Evolutionary conservation across 2,888 invertebrate species (phyloP).

Genomic region (Gryllus longicercus): DNA sequence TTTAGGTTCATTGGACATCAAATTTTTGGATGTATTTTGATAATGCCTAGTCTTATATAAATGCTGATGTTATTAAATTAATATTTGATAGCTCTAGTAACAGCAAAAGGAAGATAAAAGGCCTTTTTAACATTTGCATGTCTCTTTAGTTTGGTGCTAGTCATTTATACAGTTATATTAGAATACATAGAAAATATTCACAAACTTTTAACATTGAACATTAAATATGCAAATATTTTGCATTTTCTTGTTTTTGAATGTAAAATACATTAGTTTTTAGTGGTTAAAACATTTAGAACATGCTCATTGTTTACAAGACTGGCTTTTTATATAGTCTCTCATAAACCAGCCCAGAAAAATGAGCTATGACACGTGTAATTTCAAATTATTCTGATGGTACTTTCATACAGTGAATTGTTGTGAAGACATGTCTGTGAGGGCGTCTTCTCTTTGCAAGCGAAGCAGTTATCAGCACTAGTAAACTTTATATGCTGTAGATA

Average conservation of each 20-base stretch:
- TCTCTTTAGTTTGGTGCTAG: constrained; percentile 10
- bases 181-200: too few species aligned
- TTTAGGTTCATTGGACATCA: background rate
- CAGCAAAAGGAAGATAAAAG: background rate
- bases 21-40: background rate
- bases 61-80: background rate
- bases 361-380: constrained; percentile 18
- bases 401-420: background rate
- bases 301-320: background rate
- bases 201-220: background rate
- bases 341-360: constrained; percentile 3
- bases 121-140: background rate
- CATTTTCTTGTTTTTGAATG: background rate
- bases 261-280: background rate
- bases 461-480: background rate
- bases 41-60: constrained; percentile 3
- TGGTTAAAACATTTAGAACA: background rate
- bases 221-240: background rate
- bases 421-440: constrained; percentile 23
- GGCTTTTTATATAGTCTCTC: constrained; percentile 3
- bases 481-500: constrained; percentile 30
- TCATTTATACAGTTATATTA: background rate
- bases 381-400: constrained; percentile 17
- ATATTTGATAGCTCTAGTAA: background rate
- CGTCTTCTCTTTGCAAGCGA: constrained; percentile 21